Evolutionary conservation across 2,113 vertebrate species (phyloP).

Genomic region (Ceuthmochares aereus): DNA sequence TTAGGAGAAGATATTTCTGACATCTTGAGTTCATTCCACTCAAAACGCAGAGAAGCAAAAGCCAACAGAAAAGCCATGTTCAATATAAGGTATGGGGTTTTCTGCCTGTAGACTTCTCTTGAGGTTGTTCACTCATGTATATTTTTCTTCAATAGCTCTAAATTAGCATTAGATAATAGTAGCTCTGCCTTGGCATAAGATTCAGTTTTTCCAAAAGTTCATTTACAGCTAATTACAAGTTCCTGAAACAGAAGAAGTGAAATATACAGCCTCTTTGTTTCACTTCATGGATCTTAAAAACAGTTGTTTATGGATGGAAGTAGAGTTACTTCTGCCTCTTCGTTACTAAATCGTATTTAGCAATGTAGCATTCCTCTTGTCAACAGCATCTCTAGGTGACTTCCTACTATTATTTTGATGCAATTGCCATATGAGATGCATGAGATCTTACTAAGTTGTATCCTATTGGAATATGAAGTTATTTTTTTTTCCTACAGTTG

Average conservation of each 20-base stretch:
- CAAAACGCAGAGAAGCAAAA: background rate
- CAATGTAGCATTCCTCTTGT: constrained; percentile 9
- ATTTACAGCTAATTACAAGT: constrained; percentile 41
- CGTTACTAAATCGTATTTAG: constrained; percentile 37
- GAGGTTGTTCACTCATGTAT: background rate
- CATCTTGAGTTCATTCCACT: background rate
- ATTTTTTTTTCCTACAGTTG: background rate
- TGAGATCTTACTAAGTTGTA: constrained; percentile 8
- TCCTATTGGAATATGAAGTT: background rate
- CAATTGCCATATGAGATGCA: background rate
- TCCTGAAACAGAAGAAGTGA: constrained; percentile 35
- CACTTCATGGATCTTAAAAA: constrained; percentile 17
- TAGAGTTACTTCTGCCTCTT: constrained; percentile 53
- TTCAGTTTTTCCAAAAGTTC: constrained; percentile 45
- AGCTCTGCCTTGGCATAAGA: constrained; percentile 41
- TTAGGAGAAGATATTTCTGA: background rate
- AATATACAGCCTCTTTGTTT: background rate
- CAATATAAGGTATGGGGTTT: background rate
- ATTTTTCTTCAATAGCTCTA: constrained; percentile 31
- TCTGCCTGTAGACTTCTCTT: background rate
- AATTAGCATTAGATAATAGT: constrained; percentile 38
- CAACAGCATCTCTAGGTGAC: constrained; percentile 9
- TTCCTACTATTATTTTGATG: constrained; percentile 6
- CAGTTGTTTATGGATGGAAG: constrained; percentile 27
- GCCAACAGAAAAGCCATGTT: background rate